phyloP scores from a whole-genome alignment of 2,888 invertebrate species.

The Metopia argyrocephala region DNA sequence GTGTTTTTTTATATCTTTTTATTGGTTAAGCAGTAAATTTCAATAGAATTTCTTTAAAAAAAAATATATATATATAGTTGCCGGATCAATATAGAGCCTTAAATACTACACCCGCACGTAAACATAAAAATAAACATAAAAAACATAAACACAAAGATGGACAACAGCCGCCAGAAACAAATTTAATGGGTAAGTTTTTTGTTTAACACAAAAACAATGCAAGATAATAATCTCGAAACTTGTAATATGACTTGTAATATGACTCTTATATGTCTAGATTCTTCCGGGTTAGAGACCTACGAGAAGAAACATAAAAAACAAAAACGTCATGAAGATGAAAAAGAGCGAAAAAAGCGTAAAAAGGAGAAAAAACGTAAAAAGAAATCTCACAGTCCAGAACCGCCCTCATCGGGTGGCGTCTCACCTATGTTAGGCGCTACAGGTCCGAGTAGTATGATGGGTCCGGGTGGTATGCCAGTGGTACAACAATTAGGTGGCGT shows the following conservation, averaged over 20 bases:
- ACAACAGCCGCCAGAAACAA: slow-evolving; percentile 87
- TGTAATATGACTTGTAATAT: slow-evolving; percentile 2
- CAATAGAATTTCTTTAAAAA: slow-evolving; percentile 3
- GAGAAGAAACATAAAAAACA: slow-evolving; percentile 98
- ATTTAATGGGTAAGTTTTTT: slow-evolving; percentile 81
- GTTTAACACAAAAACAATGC: not conserved
- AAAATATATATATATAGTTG: slow-evolving; percentile 80
- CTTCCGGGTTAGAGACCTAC: slow-evolving; percentile 87
- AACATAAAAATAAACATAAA: slow-evolving; percentile 97
- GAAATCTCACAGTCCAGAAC: slow-evolving; percentile 94
- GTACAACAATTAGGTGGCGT: slow-evolving; percentile 54
- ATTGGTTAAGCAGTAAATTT: not conserved
- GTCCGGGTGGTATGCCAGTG: slow-evolving; percentile 61
- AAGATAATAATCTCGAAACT: not conserved
- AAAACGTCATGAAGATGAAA: slow-evolving; percentile 94
- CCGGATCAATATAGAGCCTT: slow-evolving; percentile 97
- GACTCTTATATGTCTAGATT: slow-evolving; percentile 79
- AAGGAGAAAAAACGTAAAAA: slow-evolving; percentile 97
- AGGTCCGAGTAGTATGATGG: slow-evolving; percentile 66
- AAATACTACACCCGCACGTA: slow-evolving; percentile 93
- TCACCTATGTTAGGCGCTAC: slow-evolving; percentile 56
- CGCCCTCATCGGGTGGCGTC: slow-evolving; percentile 66
- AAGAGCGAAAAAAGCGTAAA: slow-evolving; percentile 94
- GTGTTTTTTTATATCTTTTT: slow-evolving; percentile 41
- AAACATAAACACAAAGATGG: slow-evolving; percentile 96